Evolutionary conservation across 2,888 invertebrate species (phyloP).

Genomic region (Caenorhabditis sp.): DNA sequence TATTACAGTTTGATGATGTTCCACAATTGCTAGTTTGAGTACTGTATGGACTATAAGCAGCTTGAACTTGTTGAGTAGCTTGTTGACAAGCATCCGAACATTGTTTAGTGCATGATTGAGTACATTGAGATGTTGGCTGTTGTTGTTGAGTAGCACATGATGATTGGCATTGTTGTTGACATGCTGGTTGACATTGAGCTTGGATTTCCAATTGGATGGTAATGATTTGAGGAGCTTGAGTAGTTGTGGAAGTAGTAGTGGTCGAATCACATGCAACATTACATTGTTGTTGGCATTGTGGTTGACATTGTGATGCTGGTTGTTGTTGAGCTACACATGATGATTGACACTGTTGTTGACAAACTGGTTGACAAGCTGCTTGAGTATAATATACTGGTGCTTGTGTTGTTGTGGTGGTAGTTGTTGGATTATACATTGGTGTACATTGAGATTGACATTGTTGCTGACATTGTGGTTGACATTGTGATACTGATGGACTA

Average conservation of each 20-base stretch:
- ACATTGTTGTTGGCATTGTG: conserved; percentile 40
- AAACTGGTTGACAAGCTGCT: conserved; percentile 22
- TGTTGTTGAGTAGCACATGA: conserved; percentile 44
- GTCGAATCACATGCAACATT: conserved; percentile 34
- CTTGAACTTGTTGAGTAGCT: conserved; percentile 23
- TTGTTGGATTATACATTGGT: conserved; percentile 27
- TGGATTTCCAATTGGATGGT: conserved; percentile 42
- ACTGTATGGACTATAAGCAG: conserved; percentile 13
- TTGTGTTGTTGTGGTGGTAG: conserved; percentile 29
- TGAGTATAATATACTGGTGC: conserved; percentile 13
- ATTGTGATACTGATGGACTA: conserved; percentile 27
- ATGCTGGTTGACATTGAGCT: conserved; percentile 50
- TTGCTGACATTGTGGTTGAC: conserved; percentile 47
- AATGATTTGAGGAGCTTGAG: conserved; percentile 34
- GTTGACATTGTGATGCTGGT: conserved; percentile 43
- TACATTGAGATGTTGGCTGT: conserved; percentile 43
- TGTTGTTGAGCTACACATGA: conserved; percentile 26
- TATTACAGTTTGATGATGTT: not conserved
- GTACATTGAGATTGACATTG: conserved; percentile 38
- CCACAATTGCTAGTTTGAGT: conserved; percentile 16
- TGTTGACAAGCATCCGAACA: conserved; percentile 41
- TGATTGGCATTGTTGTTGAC: conserved; percentile 49
- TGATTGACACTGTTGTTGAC: conserved; percentile 36
- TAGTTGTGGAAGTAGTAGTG: conserved; percentile 17
- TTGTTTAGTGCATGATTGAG: conserved; percentile 34